Evolutionary conservation across 2,113 vertebrate species (phyloP).

Genomic region (Laticauda colubrina): DNA sequence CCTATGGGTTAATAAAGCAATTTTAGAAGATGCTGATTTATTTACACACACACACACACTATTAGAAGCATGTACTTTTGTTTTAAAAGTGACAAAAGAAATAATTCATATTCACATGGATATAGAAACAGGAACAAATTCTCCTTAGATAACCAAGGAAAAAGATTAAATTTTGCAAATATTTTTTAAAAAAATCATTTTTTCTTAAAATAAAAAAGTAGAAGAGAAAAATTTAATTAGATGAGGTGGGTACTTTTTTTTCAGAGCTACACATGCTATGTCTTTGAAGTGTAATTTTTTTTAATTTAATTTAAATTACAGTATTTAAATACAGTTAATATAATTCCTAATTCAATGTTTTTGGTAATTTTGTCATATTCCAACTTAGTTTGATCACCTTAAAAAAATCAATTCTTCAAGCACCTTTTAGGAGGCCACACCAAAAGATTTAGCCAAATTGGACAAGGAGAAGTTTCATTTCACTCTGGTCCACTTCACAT

Average conservation of each 20-base stretch:
- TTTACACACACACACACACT: neutral
- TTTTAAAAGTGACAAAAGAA: neutral
- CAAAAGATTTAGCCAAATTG: neutral
- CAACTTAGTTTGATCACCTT: neutral
- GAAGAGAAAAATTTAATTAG: neutral
- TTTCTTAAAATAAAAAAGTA: neutral
- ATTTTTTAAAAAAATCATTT: neutral
- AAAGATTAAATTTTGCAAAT: neutral
- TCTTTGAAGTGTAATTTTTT: neutral
- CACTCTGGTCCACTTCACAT: neutral
- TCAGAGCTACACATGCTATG: neutral
- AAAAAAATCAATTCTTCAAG: neutral
- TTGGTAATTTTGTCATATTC: neutral
- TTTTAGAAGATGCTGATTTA: constrained; percentile 18
- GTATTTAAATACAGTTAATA: neutral
- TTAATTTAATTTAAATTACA: neutral
- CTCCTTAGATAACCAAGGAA: neutral
- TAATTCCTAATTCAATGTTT: neutral
- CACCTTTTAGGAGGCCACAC: neutral
- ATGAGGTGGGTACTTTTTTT: neutral
- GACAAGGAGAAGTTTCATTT: neutral
- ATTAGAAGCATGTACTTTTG: neutral
- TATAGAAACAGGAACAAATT: neutral
- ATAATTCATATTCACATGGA: neutral
- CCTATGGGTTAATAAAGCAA: constrained; percentile 44